A percentile compares a stretch with the other conserved stretches of the same genome.
These are phyloP conservation scores for Apodemia duryi DNA, from an alignment of 2,888 invertebrate genomes.

Conservation along the genomic window DNA sequence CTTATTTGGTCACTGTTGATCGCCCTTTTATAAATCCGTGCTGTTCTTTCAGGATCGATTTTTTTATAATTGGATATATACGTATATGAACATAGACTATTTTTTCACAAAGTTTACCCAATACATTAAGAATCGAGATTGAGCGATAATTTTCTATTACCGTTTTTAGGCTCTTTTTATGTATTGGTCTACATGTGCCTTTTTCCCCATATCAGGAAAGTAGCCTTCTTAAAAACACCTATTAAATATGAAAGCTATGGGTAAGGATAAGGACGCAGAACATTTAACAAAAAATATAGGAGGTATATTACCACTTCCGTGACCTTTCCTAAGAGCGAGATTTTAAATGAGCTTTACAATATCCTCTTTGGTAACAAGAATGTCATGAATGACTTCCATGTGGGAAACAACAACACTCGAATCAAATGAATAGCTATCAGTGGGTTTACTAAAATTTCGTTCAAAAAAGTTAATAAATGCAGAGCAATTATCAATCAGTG, in stretches of 20 bases:
- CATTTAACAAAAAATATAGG: background rate
- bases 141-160: constrained; percentile 12
- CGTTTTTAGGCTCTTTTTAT: too few species aligned
- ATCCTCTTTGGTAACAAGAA: background rate
- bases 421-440: background rate
- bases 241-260: constrained; percentile 3
- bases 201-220: background rate
- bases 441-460: background rate
- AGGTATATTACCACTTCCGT: constrained; percentile 12
- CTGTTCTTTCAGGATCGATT: too few species aligned
- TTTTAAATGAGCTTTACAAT: background rate
- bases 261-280: background rate
- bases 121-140: background rate
- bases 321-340: constrained; percentile 1
- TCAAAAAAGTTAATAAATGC: constrained; percentile 1
- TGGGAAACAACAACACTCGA: background rate
- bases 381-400: background rate
- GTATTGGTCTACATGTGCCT: too few species aligned
- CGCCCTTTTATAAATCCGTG: too few species aligned
- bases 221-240: background rate
- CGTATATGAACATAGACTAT: too few species aligned
- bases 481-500: background rate
- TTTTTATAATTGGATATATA: too few species aligned
- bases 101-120: too few species aligned
- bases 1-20: too few species aligned